Evolutionary conservation across 1,140 invertebrate genomes (phyloP), one percentile per base, ranked within the genome.

Genomic region (Apolygus lucorum): DNA sequence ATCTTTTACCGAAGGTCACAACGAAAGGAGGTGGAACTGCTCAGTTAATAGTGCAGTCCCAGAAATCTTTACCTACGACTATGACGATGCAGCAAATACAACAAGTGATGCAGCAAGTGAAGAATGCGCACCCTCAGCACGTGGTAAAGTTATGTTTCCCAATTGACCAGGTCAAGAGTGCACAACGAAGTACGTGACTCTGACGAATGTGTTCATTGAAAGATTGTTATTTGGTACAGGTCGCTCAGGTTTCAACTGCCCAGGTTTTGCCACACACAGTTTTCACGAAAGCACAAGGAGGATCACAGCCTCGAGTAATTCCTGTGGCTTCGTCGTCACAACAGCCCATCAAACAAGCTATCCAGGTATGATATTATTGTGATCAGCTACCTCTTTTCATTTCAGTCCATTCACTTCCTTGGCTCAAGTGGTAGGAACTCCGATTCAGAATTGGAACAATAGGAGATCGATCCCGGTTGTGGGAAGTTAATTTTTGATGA

Each of bases 41-140:
- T 13, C 85, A 86, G 70, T 73, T 87, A 13, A 86, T 89, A 27
- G 85, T 89, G 1, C 85, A 87, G 76, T 84, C 79, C 64, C 80
- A 80, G 72, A 90, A 90, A 76, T 80, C 84, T 17, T 52, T 88
- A 34, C 81, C 84, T 0, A 84, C 86, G 1, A 84, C 86, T 1
- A 84, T 90, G 77, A 89, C 87, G 0, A 84, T 91, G 63, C 89
- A 91, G 74, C 89, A 91, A 74, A 83, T 91, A 28, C 88, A 90
- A 70, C 88, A 90, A 75, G 87, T 89, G 22, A 87, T 90, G 76
- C 86, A 89, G 66, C 82, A 84, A 22, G 82, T 82, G 0, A 83
- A 85, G 63, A 83, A 84, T 71, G 82, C 82, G 69, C 82, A 83
- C 67, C n/a, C n/a, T n/a, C n/a, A n/a, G n/a, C n/a, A n/a, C n/a